A percentile compares a stretch with the other conserved stretches of the same genome.
Evolutionary conservation across 2,113 vertebrate species (phyloP).

Genomic region (Lepidothrix coronata): DNA sequence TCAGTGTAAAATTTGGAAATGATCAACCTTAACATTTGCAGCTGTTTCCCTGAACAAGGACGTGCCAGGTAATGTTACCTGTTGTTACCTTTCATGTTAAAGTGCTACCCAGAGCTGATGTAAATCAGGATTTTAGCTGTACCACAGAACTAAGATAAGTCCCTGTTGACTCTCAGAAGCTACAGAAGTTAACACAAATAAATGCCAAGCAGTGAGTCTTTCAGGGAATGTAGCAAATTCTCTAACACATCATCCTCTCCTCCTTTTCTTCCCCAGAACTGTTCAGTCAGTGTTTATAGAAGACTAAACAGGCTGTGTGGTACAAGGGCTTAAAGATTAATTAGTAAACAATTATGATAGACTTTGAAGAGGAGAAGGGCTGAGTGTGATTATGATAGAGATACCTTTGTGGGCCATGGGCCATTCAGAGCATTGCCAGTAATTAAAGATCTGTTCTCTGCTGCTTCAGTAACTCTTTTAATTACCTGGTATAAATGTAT

Average conservation of each 20-base stretch:
- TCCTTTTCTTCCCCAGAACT: neutral
- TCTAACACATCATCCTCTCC: neutral
- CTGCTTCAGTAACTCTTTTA: constrained; percentile 33
- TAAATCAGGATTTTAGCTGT: neutral
- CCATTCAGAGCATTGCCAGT: constrained; percentile 20
- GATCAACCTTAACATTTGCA: neutral
- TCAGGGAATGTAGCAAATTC: neutral
- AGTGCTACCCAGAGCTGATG: neutral
- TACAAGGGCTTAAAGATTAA: constrained; percentile 35
- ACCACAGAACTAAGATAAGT: neutral
- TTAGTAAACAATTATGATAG: constrained; percentile 53
- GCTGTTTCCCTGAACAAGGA: neutral
- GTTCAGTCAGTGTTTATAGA: constrained; percentile 38
- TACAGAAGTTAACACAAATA: neutral
- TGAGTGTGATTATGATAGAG: constrained; percentile 36
- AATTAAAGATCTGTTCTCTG: constrained; percentile 39
- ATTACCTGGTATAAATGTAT: constrained; percentile 37
- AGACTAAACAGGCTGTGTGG: neutral
- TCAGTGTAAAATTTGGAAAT: neutral
- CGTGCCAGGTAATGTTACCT: rapidly evolving
- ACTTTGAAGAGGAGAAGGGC: constrained; percentile 49
- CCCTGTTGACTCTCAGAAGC: neutral
- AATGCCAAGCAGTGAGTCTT: neutral
- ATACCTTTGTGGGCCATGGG: constrained; percentile 26
- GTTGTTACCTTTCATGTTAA: neutral